Conservation (phyloP, 2,888 invertebrate genomes). For the Drepanosiphum platanoidis region DNA sequence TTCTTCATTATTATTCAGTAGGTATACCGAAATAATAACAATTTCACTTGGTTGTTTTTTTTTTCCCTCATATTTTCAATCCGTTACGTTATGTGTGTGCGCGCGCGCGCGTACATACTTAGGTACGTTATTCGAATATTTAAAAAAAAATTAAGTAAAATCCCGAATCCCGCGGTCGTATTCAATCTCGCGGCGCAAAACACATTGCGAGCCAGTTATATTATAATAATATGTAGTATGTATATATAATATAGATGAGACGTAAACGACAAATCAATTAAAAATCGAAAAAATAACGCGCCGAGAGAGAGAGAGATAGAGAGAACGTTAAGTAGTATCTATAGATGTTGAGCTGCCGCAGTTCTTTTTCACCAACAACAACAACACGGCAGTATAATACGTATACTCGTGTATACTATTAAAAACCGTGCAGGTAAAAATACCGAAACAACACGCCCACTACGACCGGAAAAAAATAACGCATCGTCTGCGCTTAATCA, state of each 20-base stretch:
- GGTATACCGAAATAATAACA: slow-evolving; percentile 2
- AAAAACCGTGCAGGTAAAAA: slow-evolving; percentile 36
- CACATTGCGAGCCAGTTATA: slow-evolving; percentile 22
- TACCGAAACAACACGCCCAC: slow-evolving; percentile 45
- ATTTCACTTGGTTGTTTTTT: neutral
- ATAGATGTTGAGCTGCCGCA: neutral
- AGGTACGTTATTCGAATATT: neutral
- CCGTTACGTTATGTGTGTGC: neutral
- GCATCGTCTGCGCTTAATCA: slow-evolving; percentile 40
- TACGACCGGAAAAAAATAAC: slow-evolving; percentile 46
- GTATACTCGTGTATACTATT: too few relatives aligned
- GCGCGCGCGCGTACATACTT: neutral
- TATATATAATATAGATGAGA: too few relatives aligned
- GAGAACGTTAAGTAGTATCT: neutral
- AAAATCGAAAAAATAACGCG: slow-evolving; percentile 20
- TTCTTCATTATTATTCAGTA: slow-evolving; percentile 38
- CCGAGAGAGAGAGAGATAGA: slow-evolving; percentile 11
- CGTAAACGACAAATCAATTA: slow-evolving; percentile 42
- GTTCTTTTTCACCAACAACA: slow-evolving; percentile 37
- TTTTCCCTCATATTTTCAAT: neutral
- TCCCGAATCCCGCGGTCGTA: too few relatives aligned
- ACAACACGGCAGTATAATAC: neutral
- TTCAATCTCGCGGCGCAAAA: neutral
- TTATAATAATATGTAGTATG: neutral
- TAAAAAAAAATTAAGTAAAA: neutral